These are phyloP conservation scores for Dromaius novaehollandiae DNA, from an alignment of 2,113 vertebrate genomes.

Conservation along the genomic window DNA sequence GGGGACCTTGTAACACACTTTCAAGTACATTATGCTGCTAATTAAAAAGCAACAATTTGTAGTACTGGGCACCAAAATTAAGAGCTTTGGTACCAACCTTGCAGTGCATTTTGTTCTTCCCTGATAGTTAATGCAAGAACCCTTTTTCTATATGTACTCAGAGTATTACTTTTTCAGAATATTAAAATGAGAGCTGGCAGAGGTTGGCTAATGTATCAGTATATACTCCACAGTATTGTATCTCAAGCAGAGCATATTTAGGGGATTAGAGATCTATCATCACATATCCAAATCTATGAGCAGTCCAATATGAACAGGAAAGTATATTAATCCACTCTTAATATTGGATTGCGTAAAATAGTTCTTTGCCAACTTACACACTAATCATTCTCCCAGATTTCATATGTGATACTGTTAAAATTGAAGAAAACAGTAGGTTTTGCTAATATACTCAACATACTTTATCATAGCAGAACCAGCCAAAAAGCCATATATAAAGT, in stretches of 20 bases:
- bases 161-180: not conserved
- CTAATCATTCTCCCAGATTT: not conserved
- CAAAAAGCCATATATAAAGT: not conserved
- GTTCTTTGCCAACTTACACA: not conserved
- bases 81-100: rapidly evolving
- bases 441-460: not conserved
- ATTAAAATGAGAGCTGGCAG: not conserved
- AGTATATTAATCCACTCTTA: not conserved
- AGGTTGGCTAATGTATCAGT: not conserved
- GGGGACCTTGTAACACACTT: not conserved
- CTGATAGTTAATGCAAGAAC: not conserved
- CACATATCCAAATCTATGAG: not conserved
- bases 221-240: not conserved
- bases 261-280: not conserved
- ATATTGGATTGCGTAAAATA: not conserved
- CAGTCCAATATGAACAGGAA: rapidly evolving
- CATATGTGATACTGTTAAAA: not conserved
- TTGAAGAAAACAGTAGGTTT: not conserved
- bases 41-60: not conserved
- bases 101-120: not conserved
- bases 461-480: not conserved
- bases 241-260: not conserved
- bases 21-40: not conserved
- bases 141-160: not conserved
- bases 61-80: not conserved